phyloP scores from a whole-genome alignment of 92 coral and sea anemone species.

The Heteractis magnifica region DNA sequence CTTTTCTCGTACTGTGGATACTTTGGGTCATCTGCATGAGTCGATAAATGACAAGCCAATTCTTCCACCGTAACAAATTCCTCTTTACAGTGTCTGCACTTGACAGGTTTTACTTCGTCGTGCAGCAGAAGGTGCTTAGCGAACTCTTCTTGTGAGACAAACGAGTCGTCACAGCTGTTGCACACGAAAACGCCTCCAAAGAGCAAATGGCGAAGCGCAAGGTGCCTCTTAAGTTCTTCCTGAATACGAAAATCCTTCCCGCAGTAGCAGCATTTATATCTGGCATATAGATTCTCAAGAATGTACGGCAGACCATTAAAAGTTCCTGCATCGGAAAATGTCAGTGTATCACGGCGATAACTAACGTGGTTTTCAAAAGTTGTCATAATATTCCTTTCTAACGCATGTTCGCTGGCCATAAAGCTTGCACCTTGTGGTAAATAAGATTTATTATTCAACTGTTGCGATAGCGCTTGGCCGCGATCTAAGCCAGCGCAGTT shows the following conservation, averaged over 20 bases:
- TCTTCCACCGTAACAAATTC: slow-evolving; percentile 6
- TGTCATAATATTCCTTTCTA: not conserved
- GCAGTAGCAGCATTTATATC: slow-evolving; percentile 11
- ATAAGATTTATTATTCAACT: not conserved
- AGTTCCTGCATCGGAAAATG: not conserved
- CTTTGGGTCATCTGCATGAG: not conserved
- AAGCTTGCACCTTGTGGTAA: not conserved
- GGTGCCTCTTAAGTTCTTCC: slow-evolving; percentile 10
- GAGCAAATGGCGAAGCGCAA: slow-evolving; percentile 7
- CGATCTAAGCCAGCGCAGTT: not conserved
- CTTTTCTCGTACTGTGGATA: not conserved
- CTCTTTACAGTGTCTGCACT: slow-evolving; percentile 12
- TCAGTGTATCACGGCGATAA: not conserved
- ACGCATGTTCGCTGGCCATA: not conserved
- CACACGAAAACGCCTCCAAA: slow-evolving; percentile 24
- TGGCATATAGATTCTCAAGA: not conserved
- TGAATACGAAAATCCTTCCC: not conserved
- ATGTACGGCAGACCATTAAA: not conserved
- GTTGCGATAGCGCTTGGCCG: not conserved
- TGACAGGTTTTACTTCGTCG: not conserved
- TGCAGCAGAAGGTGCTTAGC: slow-evolving; percentile 11
- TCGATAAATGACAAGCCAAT: slow-evolving; percentile 14
- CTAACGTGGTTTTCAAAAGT: not conserved
- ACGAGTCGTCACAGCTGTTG: slow-evolving; percentile 9
- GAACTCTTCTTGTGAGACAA: slow-evolving; percentile 6